Evolutionary conservation across 2,113 vertebrate genomes (phyloP).

Genomic region (Prunella himalayana): DNA sequence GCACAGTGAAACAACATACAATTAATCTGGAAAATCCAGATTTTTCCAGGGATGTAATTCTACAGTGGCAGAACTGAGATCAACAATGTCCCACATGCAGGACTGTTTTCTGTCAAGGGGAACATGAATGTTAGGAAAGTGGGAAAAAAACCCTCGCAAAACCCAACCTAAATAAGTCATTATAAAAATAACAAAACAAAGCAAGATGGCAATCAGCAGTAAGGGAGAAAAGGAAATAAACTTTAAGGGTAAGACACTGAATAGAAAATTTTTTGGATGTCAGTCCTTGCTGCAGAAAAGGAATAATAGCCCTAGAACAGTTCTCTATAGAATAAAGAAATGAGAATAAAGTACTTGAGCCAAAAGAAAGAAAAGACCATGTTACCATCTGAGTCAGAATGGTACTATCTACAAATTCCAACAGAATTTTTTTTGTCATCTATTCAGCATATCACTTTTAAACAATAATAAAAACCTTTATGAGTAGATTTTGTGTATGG

Average conservation of each 20-base stretch:
- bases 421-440: not conserved
- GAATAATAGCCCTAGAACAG: not conserved
- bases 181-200: not conserved
- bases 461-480: not conserved
- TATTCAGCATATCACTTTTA: not conserved
- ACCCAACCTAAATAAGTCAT: not conserved
- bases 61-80: not conserved
- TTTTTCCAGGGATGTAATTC: not conserved
- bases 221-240: not conserved
- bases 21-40: not conserved
- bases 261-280: not conserved
- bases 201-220: not conserved
- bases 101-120: not conserved
- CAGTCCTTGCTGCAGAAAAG: not conserved
- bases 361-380: not conserved
- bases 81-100: not conserved
- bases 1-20: not conserved
- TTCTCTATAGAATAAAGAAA: not conserved
- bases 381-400: not conserved
- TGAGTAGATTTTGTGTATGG: not conserved
- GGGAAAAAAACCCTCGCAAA: fast-evolving
- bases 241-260: not conserved
- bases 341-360: not conserved
- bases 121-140: not conserved
- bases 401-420: not conserved